Conservation (phyloP, 2,113 vertebrate genomes). For the Gadus chalcogrammus region DNA sequence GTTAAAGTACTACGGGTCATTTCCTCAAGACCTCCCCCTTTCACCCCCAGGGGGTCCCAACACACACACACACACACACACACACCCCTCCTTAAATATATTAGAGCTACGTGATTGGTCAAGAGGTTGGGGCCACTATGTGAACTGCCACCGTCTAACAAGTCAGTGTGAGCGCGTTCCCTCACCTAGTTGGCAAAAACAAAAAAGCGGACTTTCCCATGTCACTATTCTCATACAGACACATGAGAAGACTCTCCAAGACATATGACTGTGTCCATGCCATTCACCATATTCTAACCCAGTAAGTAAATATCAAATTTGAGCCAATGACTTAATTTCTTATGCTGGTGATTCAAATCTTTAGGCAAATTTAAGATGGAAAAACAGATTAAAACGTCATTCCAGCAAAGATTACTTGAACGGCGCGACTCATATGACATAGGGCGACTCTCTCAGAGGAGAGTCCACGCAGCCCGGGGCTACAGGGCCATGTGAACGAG, state of each 20-base stretch:
- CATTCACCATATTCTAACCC: too few species aligned
- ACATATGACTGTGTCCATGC: too few species aligned
- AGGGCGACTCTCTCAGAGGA: conserved; percentile 7
- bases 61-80: background rate
- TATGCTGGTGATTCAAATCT: too few species aligned
- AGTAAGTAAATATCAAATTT: too few species aligned
- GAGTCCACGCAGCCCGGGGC: background rate
- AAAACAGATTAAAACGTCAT: conserved; percentile 12
- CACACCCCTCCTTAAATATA: conserved; percentile 28
- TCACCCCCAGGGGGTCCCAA: background rate
- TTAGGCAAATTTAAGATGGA: background rate
- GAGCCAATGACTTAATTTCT: too few species aligned
- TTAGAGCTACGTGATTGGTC: conserved; percentile 30
- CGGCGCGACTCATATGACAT: conserved; percentile 17
- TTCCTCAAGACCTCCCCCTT: conserved; percentile 25
- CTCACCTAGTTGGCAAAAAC: conserved; percentile 38
- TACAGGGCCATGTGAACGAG: conserved; percentile 6
- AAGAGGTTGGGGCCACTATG: conserved; percentile 18
- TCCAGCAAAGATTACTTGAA: conserved; percentile 6
- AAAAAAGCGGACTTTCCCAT: background rate
- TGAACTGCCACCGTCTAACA: conserved; percentile 29
- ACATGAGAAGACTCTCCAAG: too few species aligned
- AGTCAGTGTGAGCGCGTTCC: conserved; percentile 30
- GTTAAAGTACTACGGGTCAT: conserved; percentile 21
- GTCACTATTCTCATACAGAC: too few species aligned